A percentile compares a stretch with the other conserved stretches of the same genome.
These are phyloP conservation scores for Cheilosia impressa DNA, from an alignment of 2,888 invertebrate genomes.

Conservation along the genomic window DNA sequence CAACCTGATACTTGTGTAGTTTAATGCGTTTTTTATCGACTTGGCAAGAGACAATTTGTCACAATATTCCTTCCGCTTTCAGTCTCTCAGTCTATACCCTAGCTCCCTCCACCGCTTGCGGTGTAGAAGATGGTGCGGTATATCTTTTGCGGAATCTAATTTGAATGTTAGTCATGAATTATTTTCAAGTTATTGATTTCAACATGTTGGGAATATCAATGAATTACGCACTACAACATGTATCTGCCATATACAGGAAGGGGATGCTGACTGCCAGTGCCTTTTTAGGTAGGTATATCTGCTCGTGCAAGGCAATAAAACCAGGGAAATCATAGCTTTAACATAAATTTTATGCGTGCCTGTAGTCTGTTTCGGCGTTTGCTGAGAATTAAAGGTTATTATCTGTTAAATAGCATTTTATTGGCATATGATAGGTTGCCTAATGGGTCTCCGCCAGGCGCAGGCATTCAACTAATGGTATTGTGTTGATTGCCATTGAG, in stretches of 20 bases:
- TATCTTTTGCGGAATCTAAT: conserved; percentile 45
- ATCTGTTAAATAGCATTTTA: conserved; percentile 73
- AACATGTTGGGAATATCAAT: conserved; percentile 72
- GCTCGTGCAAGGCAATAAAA: conserved; percentile 44
- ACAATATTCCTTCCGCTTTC: conserved; percentile 42
- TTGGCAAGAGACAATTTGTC: conserved; percentile 75
- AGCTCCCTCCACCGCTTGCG: neutral
- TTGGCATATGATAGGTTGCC: conserved; percentile 48
- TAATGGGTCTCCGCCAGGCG: conserved; percentile 33
- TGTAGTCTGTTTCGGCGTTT: neutral
- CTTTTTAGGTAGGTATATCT: conserved; percentile 3
- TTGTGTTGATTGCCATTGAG: conserved; percentile 41
- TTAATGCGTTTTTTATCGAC: conserved; percentile 75
- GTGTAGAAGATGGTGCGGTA: conserved; percentile 14
- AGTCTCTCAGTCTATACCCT: neutral
- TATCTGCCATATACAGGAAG: conserved; percentile 10
- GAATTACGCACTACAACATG: conserved; percentile 16
- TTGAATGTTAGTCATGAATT: conserved; percentile 74
- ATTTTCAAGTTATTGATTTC: conserved; percentile 74
- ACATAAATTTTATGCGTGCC: conserved; percentile 23
- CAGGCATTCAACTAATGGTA: neutral
- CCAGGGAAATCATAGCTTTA: conserved; percentile 33
- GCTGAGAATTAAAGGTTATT: conserved; percentile 51
- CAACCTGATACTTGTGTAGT: conserved; percentile 71
- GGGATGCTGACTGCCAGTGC: conserved; percentile 1